Percentiles rank a stretch among this genome's conserved stretches.
These are phyloP conservation scores for Eulithis testata DNA, from an alignment of 2,888 invertebrate species.

Conservation along the genomic window DNA sequence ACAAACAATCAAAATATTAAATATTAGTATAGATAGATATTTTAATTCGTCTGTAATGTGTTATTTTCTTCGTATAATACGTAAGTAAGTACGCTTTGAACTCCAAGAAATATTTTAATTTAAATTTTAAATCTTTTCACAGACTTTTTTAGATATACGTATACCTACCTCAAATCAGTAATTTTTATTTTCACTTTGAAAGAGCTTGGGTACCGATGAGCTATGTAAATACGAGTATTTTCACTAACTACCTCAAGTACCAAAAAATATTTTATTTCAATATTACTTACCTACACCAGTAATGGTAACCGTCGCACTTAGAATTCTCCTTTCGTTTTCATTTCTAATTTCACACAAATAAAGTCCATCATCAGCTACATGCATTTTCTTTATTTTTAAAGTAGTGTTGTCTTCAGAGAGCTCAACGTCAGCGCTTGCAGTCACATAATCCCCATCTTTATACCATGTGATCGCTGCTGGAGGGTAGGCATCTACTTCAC, in stretches of 20 bases:
- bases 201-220: too few species aligned
- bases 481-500: conserved; percentile 21
- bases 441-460: conserved; percentile 15
- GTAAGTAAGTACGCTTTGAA: too few species aligned
- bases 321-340: background rate
- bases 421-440: conserved; percentile 6
- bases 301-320: conserved; percentile 4
- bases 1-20: too few species aligned
- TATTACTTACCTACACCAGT: conserved; percentile 20
- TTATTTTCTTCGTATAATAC: too few species aligned
- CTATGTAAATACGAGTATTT: background rate
- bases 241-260: background rate
- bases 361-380: background rate
- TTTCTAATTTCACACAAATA: conserved; percentile 27
- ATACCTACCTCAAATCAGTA: too few species aligned
- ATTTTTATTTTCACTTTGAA: too few species aligned
- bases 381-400: conserved; percentile 24
- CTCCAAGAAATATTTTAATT: too few species aligned
- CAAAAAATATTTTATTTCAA: background rate
- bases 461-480: conserved; percentile 24
- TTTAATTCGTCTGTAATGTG: too few species aligned
- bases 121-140: too few species aligned
- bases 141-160: too few species aligned
- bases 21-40: too few species aligned
- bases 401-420: conserved; percentile 17